Percentiles rank a stretch among this genome's conserved stretches.
Conservation (phyloP, 2,797 vertebrate genomes). For the Arremon brunneinucha region DNA sequence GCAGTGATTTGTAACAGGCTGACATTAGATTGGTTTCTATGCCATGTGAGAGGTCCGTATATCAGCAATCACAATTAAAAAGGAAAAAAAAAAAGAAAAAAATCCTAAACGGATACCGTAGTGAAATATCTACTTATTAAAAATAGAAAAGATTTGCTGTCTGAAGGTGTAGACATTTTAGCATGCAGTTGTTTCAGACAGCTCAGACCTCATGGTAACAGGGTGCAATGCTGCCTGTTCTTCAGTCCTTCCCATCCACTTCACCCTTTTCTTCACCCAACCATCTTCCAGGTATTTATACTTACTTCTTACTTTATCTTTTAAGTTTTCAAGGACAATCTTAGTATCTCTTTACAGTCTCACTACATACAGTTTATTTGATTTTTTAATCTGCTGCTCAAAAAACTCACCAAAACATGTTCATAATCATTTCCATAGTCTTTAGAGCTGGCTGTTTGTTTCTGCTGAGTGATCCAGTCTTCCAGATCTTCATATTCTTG, state of each 20-base stretch:
- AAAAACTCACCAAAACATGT: slow-evolving; percentile 78
- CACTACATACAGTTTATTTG: not conserved
- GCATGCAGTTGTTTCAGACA: not conserved
- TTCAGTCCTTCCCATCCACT: not conserved
- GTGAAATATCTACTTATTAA: not conserved
- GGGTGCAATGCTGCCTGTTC: not conserved
- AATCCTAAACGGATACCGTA: not conserved
- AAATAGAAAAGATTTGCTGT: not conserved
- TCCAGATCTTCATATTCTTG: slow-evolving; percentile 81
- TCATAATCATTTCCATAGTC: slow-evolving; percentile 82
- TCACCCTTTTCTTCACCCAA: not conserved
- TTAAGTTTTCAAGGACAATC: not conserved
- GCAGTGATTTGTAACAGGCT: not conserved
- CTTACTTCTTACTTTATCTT: not conserved
- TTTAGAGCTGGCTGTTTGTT: slow-evolving; percentile 73
- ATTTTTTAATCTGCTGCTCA: not conserved
- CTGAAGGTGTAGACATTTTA: not conserved
- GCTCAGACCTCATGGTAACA: not conserved
- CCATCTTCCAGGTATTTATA: not conserved
- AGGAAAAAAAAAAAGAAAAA: not conserved
- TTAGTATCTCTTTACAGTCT: not conserved
- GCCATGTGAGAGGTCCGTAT: not conserved
- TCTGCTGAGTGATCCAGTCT: slow-evolving; percentile 82
- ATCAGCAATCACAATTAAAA: not conserved
- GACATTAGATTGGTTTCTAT: not conserved